Evolutionary conservation across 2,797 vertebrate species (phyloP).

Genomic region (Myotis daubentonii): DNA sequence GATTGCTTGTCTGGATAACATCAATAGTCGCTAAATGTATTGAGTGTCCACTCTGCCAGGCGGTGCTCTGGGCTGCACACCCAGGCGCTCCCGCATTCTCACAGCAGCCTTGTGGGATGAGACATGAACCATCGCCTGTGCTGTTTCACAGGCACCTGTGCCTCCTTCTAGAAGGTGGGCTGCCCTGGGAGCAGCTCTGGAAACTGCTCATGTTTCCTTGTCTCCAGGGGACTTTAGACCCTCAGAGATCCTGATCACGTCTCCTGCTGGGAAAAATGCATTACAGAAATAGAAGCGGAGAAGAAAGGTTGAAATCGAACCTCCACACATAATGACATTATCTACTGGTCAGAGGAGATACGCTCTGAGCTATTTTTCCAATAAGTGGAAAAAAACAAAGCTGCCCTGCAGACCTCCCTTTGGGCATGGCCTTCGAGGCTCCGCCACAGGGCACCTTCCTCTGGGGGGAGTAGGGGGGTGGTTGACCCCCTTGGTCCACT

Average conservation of each 20-base stretch:
- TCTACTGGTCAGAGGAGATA: not conserved
- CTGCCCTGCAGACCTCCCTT: not conserved
- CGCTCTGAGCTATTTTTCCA: constrained; percentile 48
- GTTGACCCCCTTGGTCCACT: not conserved
- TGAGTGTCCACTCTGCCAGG: rapidly evolving
- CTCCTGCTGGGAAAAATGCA: not conserved
- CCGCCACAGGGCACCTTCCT: not conserved
- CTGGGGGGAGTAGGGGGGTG: not conserved
- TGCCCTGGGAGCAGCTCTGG: not conserved
- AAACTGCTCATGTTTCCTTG: not conserved
- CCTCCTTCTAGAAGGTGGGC: not conserved
- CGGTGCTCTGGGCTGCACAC: rapidly evolving
- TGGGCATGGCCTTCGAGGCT: not conserved
- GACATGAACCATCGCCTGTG: not conserved
- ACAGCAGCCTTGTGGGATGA: not conserved
- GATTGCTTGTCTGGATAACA: not conserved
- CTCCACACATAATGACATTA: not conserved
- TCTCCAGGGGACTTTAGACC: not conserved
- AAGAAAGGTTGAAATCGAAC: not conserved
- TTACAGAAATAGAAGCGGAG: constrained; percentile 25
- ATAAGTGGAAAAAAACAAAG: constrained; percentile 47
- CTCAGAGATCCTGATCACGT: not conserved
- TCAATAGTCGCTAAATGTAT: not conserved
- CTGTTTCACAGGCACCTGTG: not conserved
- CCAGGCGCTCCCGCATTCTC: not conserved